Percentiles rank a stretch among this genome's conserved stretches.
Conservation (phyloP, 2,797 vertebrate species). For the Sebastes kiyomatsui region DNA sequence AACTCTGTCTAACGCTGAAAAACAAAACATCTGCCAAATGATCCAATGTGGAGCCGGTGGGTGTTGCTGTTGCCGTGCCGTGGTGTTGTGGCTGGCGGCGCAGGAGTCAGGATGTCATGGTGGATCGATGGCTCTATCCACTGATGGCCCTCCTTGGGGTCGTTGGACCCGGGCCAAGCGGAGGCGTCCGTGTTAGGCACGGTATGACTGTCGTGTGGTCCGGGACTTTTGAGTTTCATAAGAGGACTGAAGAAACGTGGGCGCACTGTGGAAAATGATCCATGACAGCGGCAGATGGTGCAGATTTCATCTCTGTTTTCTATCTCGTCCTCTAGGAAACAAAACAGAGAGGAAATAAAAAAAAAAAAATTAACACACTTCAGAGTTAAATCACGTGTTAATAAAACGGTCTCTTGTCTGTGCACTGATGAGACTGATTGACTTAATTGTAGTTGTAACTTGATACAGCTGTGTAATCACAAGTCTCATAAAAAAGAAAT, state of each 20-base stretch:
- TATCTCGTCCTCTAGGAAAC: slow-evolving; percentile 23
- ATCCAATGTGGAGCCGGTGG: background rate
- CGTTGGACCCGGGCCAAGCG: slow-evolving; percentile 39
- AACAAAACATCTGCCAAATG: background rate
- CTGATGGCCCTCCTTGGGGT: slow-evolving; percentile 48
- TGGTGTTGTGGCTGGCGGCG: background rate
- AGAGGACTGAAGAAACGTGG: slow-evolving; percentile 11
- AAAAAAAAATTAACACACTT: background rate
- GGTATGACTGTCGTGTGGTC: slow-evolving; percentile 28
- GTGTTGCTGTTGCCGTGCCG: slow-evolving; percentile 8
- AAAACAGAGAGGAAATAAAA: slow-evolving; percentile 18
- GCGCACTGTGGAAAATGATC: slow-evolving; percentile 1
- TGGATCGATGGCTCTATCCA: slow-evolving; percentile 58
- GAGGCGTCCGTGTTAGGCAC: slow-evolving; percentile 38
- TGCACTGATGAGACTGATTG: slow-evolving; percentile 1
- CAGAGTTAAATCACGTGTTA: background rate
- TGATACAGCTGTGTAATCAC: slow-evolving; percentile 18
- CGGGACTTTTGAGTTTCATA: slow-evolving; percentile 30
- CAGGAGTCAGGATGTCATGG: slow-evolving; percentile 39
- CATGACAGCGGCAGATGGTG: background rate
- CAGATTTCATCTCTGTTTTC: slow-evolving; percentile 21
- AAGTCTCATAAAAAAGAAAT: slow-evolving; percentile 30
- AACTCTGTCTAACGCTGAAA: background rate
- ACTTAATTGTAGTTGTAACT: slow-evolving; percentile 31
- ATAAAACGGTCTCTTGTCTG: background rate